phyloP scores from a whole-genome alignment of 2,888 invertebrate species.

The Dioctria linearis region DNA sequence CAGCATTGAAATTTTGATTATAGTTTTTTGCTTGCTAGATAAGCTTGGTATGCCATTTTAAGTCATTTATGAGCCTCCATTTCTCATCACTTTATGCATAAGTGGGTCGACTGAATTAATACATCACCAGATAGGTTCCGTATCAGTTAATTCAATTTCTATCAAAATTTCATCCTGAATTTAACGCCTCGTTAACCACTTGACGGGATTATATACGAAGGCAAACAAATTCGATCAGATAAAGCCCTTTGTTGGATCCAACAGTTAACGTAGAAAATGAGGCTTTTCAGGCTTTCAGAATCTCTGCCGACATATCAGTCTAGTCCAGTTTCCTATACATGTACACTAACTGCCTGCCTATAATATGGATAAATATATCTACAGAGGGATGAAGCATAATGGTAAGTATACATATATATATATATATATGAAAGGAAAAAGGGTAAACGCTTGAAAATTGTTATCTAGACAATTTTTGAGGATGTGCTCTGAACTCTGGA shows the following conservation, averaged over 20 bases:
- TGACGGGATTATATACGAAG: slow-evolving; percentile 58
- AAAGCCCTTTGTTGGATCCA: slow-evolving; percentile 56
- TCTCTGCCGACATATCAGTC: slow-evolving; percentile 45
- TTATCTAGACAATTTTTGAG: slow-evolving; percentile 27
- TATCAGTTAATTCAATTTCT: slow-evolving; percentile 54
- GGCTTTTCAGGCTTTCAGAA: slow-evolving; percentile 42
- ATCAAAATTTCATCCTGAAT: slow-evolving; percentile 53
- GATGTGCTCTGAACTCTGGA: background rate
- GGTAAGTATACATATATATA: background rate
- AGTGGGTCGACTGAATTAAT: slow-evolving; percentile 30
- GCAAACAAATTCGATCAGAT: slow-evolving; percentile 59
- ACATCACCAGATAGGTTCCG: slow-evolving; percentile 45
- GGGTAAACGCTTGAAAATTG: slow-evolving; percentile 34
- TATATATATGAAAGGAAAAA: slow-evolving; percentile 24
- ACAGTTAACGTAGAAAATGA: slow-evolving; percentile 50
- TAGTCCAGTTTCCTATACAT: slow-evolving; percentile 21
- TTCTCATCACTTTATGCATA: slow-evolving; percentile 36
- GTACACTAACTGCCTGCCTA: background rate
- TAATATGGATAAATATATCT: background rate
- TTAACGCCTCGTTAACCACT: slow-evolving; percentile 58
- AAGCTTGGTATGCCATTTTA: too few species aligned
- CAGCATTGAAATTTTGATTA: too few species aligned
- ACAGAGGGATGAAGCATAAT: too few species aligned
- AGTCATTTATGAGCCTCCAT: too few species aligned
- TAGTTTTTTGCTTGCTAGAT: too few species aligned